Base-by-base conservation (phyloP, 2,888 invertebrate species). In the Neoascia interrupta region DNA sequence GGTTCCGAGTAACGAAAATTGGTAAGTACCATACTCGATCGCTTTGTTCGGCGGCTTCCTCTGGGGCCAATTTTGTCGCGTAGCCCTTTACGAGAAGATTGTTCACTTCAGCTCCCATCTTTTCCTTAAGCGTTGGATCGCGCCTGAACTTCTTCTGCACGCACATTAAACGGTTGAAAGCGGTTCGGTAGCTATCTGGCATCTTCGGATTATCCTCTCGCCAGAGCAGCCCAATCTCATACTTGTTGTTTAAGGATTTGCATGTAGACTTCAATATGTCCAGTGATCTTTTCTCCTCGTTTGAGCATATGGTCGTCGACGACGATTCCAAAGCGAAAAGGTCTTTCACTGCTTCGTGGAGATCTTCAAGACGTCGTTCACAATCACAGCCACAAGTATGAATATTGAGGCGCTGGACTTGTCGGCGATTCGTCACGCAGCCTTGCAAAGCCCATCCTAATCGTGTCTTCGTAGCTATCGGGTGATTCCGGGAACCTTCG, bases 61-160 rank as follows among this genome's bases (percentile, higher is more conserved):
- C 18, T 3, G 11, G 3, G n/a, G 53, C 56, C 21, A 61, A 34
- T 19, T 54, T 56, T 3, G 26, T 63, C 23, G 53, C 51, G 23
- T 60, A 58, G 16, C 23, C 64, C 53, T 75, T 75, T 1, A n/a
- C 15, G n/a, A 68, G 8, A 23, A 81, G 47, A 39, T 75, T 75
- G 18, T 72, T 45, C 8, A 81, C 69, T 60, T 76, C 68, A 8
- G 19, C 10, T 51, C 73, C 70, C 74, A 74, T 72, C 6, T 66
- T 70, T 3, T 53, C 43, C 39, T 34, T 13, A n/a, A 31, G 31
- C 1, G 28, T 18, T 1, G 58, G 23, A 23, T 74, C 58, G 4
- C 56, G 69, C 36, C 49, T 64, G 13, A 74, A 68, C 34, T 76
- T 76, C 43, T 70, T 80, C 15, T 66, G 43, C 11, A 80, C 70